Base-by-base conservation (phyloP, 2,113 vertebrate species). In the Mellivora capensis region DNA sequence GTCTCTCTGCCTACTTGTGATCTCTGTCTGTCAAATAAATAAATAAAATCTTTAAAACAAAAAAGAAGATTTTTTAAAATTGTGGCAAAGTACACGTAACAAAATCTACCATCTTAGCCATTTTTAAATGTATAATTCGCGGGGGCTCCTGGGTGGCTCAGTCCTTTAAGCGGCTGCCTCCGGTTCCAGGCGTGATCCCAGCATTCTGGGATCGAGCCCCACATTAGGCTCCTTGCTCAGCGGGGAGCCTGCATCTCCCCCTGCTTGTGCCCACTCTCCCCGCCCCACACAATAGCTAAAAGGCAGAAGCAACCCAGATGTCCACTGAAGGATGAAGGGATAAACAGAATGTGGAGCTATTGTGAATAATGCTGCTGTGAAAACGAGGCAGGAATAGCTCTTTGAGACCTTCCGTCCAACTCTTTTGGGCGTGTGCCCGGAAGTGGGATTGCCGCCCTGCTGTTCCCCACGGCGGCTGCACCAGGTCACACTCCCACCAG, bases 381-480 rank as follows among this genome's bases (percentile, higher is more conserved):
- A 44, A 21, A 44, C 1, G 15, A 17, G 10, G 57, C 42, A 2
- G 17, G 42, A 17, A 44, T 77, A 17, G 37, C 29, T 84, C 20
- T 64, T 37, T 1, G 74, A 31, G 74, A 47, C 74, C 42, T 76
- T 17, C 7, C 42, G 17, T 47, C 74, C 44, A 29, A 3, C 21
- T 64, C 57, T 57, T 57, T 64, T 7, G n/a, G 59, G 34, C 42
- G 6, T 25, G 4, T 6, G 17, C 21, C 44, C 6, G 10, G 27
- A 54, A 34, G 64, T 39, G 44, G 20, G 59, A 44, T 29, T 94
- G 54, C 72, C 25, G 13, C 39, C 12, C 2, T 9, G 17, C 4
- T n/a, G 8, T 57, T 64, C n/a, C 25, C 42, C n/a, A n/a, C 0
- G 6, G 29, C 1, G 21, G 10, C 31, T 6, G n/a, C 14, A 15